phyloP scores from a whole-genome alignment of 2,797 vertebrate species.

The Pseudochirops corinnae region DNA sequence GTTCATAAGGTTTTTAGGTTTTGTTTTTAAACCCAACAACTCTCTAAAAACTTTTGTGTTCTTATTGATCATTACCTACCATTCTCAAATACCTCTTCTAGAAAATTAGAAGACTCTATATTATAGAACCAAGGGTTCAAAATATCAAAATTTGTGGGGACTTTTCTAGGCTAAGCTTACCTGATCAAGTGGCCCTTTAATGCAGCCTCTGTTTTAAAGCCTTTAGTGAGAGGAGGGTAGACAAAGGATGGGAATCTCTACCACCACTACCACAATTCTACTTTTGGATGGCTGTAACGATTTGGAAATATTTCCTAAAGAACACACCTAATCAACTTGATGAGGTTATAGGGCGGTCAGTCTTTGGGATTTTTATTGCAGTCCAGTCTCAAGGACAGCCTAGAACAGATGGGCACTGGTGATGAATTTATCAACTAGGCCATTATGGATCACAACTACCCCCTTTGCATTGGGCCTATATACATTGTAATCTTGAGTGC shows the following conservation, averaged over 20 bases:
- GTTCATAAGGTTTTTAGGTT: not conserved
- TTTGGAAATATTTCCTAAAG: not conserved
- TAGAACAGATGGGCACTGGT: not conserved
- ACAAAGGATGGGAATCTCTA: not conserved
- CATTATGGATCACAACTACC: not conserved
- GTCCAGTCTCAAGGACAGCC: not conserved
- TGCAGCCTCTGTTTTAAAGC: not conserved
- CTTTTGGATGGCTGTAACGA: not conserved
- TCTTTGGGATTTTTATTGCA: not conserved
- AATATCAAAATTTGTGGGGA: not conserved
- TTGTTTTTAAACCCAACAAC: not conserved
- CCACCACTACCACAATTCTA: not conserved
- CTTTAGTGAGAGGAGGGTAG: not conserved
- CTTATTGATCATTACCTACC: not conserved
- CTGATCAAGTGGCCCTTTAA: not conserved
- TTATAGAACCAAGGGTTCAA: not conserved
- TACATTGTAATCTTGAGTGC: not conserved
- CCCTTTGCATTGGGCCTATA: no score
- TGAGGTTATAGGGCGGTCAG: not conserved
- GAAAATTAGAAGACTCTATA: not conserved
- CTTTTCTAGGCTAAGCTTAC: not conserved
- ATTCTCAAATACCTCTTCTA: not conserved
- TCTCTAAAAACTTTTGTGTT: not conserved
- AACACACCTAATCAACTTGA: not conserved
- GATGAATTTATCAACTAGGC: not conserved